Evolutionary conservation across 92 coral and sea anemone species (phyloP), one percentile per base, ranked within the genome.

Genomic region (Heliopora coerulea): DNA sequence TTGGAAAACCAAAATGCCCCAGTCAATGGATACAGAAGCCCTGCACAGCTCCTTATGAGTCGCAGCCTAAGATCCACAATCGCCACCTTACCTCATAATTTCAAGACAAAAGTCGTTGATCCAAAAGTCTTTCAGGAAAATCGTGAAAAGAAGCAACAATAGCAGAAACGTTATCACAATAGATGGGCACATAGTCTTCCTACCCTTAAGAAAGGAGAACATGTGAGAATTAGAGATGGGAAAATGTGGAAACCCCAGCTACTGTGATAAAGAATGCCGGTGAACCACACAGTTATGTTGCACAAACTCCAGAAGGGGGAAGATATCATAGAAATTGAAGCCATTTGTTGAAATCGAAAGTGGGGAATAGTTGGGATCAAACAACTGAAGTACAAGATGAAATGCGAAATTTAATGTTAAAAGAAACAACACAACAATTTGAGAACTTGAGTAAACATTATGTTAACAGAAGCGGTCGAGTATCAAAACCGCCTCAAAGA

Each of bases 231-330:
- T 18, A 79, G 56, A 13, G 42, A 48, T 17, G 65, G 54, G 34
- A 66, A 68, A 30, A 65, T 34, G 34, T 84, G 86, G 78, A 65
- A 62, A 34, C 81, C 83, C 17, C 86, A 88, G 14, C 58, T 64
- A 37, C 11, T 23, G 81, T 84, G 33, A 61, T 54, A 11, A 40
- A 70, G 28, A 42, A 62, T 17, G 29, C 57, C 4, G 33, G 52
- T 8, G 44, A 68, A 24, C 87, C 90, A 42, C 64, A 83, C 41
- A 78, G 82, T 15, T 86, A 83, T 54, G 57, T 49, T 10, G 75
- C 83, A 8, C 58, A 46, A n/a, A 66, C 79, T 13, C 40, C 54
- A 23, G 72, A 60, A 67, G 89, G 84, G n/a, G n/a, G n/a, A n/a
- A n/a, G n/a, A n/a, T n/a, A n/a, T n/a, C n/a, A n/a, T n/a, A n/a